Evolutionary conservation across 2,888 invertebrate species (phyloP), one percentile per base, ranked within the genome.

Genomic region (Pomacea canaliculata): DNA sequence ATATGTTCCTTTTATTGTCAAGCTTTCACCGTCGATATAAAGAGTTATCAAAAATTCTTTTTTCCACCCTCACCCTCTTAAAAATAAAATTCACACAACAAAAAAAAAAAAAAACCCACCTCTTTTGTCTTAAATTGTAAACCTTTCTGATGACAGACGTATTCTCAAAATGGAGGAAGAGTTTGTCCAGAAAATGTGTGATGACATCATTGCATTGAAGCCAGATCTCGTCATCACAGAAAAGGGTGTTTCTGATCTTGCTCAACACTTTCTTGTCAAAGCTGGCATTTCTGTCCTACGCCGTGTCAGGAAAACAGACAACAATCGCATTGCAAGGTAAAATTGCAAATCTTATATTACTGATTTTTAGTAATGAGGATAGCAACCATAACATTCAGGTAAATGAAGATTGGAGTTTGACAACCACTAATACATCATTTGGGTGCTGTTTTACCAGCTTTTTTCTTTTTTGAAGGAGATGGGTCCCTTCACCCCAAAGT

Each of bases 151-250:
- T 18, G 18, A 12, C 23, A 96, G 98, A 0, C 94, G 96, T 86
- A 95, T 99, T 89, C 92, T 99, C 71, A 95, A 98, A 91, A 92
- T 98, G 71, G 99, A 99, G 91, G 99, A 99, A 90, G 97, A 98
- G 88, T 95, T 95, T 84, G 95, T 99, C 0, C 94, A 96, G 89
- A 92, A 92, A 86, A 91, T 97, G 83, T 99, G 99, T 89, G 95
- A 95, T 10, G 97, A 99, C 71, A 95, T 99, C 78, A 97, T 99
- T 86, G 94, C 95, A 0, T 92, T 99, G 2, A 98, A 98, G 89
- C 99, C 99, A 0, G 98, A 99, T 91, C 91, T 99, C 1, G 94
- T 99, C 18, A 97, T 99, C 91, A 99, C 99, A 0, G 99, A 99
- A 92, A 99, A 99, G 92, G 99, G 99, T 23, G 94, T 99, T 27